Evolutionary conservation across 2,113 vertebrate genomes (phyloP), one percentile per base, ranked within the genome.

Genomic region (Campylomormyrus numenius): DNA sequence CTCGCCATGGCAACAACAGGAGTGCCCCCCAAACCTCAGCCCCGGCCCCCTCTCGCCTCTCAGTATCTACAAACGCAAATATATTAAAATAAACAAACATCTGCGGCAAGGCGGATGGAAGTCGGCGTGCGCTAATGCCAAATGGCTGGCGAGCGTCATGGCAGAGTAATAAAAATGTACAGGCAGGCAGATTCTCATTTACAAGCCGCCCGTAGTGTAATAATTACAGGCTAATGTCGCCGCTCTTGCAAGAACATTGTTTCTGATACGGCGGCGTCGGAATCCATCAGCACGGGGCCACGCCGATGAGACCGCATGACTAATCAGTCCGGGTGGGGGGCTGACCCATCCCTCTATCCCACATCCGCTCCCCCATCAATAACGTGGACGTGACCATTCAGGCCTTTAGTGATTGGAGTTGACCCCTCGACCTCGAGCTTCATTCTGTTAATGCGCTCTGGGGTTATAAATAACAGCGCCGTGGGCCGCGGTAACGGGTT

Each of bases 391-490:
- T 19, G 35, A 77, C 70, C 35, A 77, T 77, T 35, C 27, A 77
- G 70, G 70, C 70, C 70, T 77, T 77, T 77, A 77, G 35, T 77
- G 70, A 77, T 77, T 77, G 31, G 70, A 77, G 31, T 77, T 77
- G 70, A 77, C 31, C 70, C 70, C 35, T 19, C 15, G 5, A 77
- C 31, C 70, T 19, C 70, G 5, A 39, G 27, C 70, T 77, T 77
- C 70, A 77, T 77, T 39, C 70, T 77, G 70, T 77, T 77, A 77
- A 77, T 39, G 70, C 35, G 35, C 70, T 4, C 39, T 3, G 27
- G 13, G 5, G 70, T 35, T 77, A 77, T 77, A 77, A 77, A 77
- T 77, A 77, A 77, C 31, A 5, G 15, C 15, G 0, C 5, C 35
- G 31, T 5, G 5, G 31, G 31, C 4, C 35, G 31, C 35, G 15